These are phyloP conservation scores for Erannis defoliaria DNA, from an alignment of 2,888 invertebrate species.

Conservation along the genomic window DNA sequence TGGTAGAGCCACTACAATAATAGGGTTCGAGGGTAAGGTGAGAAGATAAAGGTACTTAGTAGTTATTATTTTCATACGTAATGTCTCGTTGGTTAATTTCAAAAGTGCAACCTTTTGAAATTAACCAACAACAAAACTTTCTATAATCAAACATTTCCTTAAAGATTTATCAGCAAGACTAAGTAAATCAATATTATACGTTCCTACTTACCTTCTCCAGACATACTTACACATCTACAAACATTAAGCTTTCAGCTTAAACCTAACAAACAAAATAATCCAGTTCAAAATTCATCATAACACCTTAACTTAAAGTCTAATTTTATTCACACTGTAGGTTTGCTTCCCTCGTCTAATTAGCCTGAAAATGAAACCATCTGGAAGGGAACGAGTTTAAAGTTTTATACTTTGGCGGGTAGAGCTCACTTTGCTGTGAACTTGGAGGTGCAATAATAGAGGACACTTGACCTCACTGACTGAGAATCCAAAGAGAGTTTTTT, in stretches of 20 bases:
- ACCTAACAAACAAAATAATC: slow-evolving; percentile 40
- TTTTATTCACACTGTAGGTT: slow-evolving; percentile 53
- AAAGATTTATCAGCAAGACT: not conserved
- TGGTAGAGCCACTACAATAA: too few relatives aligned
- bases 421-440: slow-evolving; percentile 47
- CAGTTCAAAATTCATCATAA: slow-evolving; percentile 49
- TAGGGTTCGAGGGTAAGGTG: too few relatives aligned
- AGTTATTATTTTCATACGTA: too few relatives aligned
- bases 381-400: slow-evolving; percentile 41
- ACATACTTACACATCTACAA: not conserved
- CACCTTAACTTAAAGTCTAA: slow-evolving; percentile 54
- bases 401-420: slow-evolving; percentile 52
- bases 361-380: slow-evolving; percentile 73
- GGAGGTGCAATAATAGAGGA: slow-evolving; percentile 72
- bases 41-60: too few relatives aligned
- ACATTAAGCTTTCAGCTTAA: not conserved
- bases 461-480: slow-evolving; percentile 78
- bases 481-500: slow-evolving; percentile 66
- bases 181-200: too few relatives aligned
- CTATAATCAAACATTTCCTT: not conserved
- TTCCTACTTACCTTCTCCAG: not conserved
- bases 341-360: slow-evolving; percentile 78
- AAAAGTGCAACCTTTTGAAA: too few relatives aligned
- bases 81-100: too few relatives aligned
- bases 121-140: not conserved